A percentile compares a stretch with the other conserved stretches of the same genome.
phyloP scores from a whole-genome alignment of 2,888 invertebrate species.

The Tinea semifulvella region DNA sequence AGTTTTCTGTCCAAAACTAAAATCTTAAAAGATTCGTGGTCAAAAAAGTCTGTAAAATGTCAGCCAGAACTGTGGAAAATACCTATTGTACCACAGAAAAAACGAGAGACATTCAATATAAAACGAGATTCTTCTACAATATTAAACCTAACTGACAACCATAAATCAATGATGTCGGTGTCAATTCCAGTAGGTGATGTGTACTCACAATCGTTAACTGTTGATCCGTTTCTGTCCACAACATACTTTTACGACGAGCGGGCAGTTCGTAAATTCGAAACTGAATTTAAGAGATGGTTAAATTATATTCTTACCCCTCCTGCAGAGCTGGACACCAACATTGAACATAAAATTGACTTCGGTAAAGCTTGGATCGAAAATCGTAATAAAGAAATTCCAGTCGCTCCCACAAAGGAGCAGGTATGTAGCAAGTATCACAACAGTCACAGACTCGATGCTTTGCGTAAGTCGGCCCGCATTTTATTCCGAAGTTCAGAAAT shows the following conservation, averaged over 20 bases:
- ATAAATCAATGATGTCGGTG: constrained; percentile 18
- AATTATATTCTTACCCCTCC: constrained; percentile 81
- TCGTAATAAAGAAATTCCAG: constrained; percentile 70
- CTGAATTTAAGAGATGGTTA: constrained; percentile 80
- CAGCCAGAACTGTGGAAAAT: constrained; percentile 51
- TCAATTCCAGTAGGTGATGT: constrained; percentile 39
- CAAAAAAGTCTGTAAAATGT: constrained; percentile 43
- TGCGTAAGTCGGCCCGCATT: constrained; percentile 72
- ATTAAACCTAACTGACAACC: constrained; percentile 25
- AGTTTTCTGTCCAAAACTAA: constrained; percentile 23
- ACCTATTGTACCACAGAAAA: constrained; percentile 32
- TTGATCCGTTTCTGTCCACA: constrained; percentile 73
- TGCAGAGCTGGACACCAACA: constrained; percentile 70
- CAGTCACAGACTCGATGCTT: constrained; percentile 69
- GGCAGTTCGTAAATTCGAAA: constrained; percentile 74
- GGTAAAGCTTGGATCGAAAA: constrained; percentile 80
- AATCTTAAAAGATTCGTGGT: constrained; percentile 40
- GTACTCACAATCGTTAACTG: constrained; percentile 59
- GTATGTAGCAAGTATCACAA: constrained; percentile 75
- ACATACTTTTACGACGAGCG: constrained; percentile 74
- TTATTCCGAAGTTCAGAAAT: constrained; percentile 72
- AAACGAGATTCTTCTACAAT: constrained; percentile 36
- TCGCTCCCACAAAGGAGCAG: constrained; percentile 76
- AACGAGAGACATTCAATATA: constrained; percentile 24
- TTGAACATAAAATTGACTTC: constrained; percentile 73